phyloP scores from a whole-genome alignment of 2,797 vertebrate species.

The Artibeus jamaicensis region DNA sequence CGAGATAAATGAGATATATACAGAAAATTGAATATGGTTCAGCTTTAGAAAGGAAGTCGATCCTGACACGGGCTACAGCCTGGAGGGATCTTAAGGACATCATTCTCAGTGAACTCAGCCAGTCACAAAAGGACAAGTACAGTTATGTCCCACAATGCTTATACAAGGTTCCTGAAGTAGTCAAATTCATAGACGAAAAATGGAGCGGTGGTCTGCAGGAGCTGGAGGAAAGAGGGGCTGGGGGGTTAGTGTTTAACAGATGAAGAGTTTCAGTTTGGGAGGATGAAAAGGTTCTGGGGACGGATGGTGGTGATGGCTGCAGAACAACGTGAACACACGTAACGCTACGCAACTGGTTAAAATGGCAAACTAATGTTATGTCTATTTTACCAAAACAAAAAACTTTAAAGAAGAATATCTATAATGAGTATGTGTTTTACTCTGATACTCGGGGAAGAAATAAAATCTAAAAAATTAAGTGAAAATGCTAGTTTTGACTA shows the following conservation, averaged over 20 bases:
- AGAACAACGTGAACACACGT: background rate
- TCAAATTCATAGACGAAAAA: background rate
- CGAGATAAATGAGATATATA: background rate
- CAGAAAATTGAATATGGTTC: background rate
- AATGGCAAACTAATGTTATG: background rate
- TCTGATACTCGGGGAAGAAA: background rate
- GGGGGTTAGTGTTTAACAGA: background rate
- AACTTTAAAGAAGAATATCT: background rate
- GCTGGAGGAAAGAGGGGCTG: no score
- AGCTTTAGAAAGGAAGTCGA: background rate
- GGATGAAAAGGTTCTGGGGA: background rate
- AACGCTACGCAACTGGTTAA: background rate
- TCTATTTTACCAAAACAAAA: background rate
- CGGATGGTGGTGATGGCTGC: background rate
- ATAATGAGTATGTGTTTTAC: background rate
- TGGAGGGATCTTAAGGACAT: background rate
- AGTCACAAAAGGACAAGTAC: background rate
- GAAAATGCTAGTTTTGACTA: background rate
- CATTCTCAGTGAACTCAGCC: background rate
- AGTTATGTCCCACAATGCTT: background rate
- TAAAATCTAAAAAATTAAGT: background rate
- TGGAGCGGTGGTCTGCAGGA: background rate
- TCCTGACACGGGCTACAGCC: background rate
- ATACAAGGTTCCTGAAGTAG: background rate
- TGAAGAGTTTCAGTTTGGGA: background rate